Conservation (phyloP, 2,888 invertebrate species). For the Chesias legatella region DNA sequence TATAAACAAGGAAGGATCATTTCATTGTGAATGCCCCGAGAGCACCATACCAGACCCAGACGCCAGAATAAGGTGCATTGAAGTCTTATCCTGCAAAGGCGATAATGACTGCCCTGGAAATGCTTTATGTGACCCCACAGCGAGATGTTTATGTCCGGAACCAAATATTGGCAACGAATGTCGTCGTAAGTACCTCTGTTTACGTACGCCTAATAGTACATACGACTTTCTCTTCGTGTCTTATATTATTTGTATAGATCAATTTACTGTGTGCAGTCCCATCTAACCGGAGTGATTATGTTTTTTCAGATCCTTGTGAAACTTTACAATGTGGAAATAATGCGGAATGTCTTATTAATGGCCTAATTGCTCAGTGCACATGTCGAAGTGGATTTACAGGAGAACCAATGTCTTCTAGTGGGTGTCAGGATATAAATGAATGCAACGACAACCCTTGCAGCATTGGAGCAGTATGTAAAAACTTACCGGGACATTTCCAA, state of each 20-base stretch:
- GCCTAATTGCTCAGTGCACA: slow-evolving; percentile 90
- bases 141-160: slow-evolving; percentile 92
- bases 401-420: slow-evolving; percentile 81
- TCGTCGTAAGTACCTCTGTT: slow-evolving; percentile 85
- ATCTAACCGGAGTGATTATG: slow-evolving; percentile 11
- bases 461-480: slow-evolving; percentile 91
- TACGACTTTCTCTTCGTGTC: too few relatives aligned
- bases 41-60: slow-evolving; percentile 92
- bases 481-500: slow-evolving; percentile 90
- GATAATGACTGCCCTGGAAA: slow-evolving; percentile 94
- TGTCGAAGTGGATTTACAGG: slow-evolving; percentile 92
- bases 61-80: slow-evolving; percentile 89
- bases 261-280: not conserved
- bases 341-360: slow-evolving; percentile 92
- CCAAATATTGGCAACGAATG: slow-evolving; percentile 96
- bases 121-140: slow-evolving; percentile 88
- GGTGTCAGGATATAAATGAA: slow-evolving; percentile 94
- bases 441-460: slow-evolving; percentile 91
- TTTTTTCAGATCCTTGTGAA: slow-evolving; percentile 92
- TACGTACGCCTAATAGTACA: not conserved
- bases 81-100: slow-evolving; percentile 87
- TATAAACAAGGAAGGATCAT: slow-evolving; percentile 88
- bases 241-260: too few relatives aligned
- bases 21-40: slow-evolving; percentile 89
- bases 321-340: slow-evolving; percentile 91